Base-by-base conservation (phyloP, 2,888 invertebrate genomes). In the Augochlorella aurata region DNA sequence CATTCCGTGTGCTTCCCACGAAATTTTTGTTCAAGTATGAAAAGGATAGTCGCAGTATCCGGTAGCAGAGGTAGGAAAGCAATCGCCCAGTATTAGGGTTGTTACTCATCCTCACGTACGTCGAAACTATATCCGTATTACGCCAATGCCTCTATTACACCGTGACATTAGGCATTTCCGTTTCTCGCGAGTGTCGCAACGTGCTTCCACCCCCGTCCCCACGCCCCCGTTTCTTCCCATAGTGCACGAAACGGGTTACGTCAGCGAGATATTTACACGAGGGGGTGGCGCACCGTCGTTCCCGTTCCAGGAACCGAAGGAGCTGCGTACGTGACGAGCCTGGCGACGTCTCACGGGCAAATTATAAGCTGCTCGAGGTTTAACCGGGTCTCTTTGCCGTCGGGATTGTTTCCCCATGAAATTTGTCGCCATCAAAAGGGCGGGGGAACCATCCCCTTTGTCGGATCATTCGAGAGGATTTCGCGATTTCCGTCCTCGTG, bases 221-320 rank as follows among this genome's bases (percentile, higher is more conserved):
- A 12, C 21, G 14, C 58, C 47, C 58, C 14, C 24, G 14, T 24
- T 58, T 58, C 58, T 58, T 58, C 58, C 58, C 58, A 54, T 12
- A 63, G 14, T 21, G 50, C 67, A 18, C 24, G 44, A 73, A 65
- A 47, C 38, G 24, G 38, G 76, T 80, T 82, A 72, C 68, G 63
- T 74, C 65, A 66, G 77, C 74, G 79, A 76, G 72, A 24, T 50
- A 77, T 78, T 86, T 75, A 68, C 71, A 66, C 44, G 61, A 24
- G 29, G 24, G 61, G 29, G 29, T 61, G 61, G 58, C 14, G 24
- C 24, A 58, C 24, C 58, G 24, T 29, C 61, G 29, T 38, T 38
- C 65, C 38, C 29, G n/a, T 65, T 18, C n/a, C 44, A 44, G 65
- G 18, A 65, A 44, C 38, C 65, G 38, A 61, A 29, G 61, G 18